These are phyloP conservation scores for Tigriopus japonicus DNA, from an alignment of 1,140 invertebrate species.

Conservation along the genomic window DNA sequence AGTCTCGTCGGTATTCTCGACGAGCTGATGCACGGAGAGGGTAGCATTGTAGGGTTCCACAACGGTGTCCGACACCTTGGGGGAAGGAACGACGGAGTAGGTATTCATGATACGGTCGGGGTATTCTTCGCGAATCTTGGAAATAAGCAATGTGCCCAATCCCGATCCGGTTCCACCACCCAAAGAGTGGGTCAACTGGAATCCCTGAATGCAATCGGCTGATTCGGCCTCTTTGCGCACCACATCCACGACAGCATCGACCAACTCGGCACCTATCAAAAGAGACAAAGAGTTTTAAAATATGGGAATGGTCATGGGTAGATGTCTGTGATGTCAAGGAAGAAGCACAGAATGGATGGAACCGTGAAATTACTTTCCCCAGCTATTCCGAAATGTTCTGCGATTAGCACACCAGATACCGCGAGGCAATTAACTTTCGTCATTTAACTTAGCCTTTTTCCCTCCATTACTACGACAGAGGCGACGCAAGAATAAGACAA, in stretches of 20 bases:
- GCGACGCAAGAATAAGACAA: too few species aligned
- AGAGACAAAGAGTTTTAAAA: constrained; percentile 1
- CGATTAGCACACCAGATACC: too few species aligned
- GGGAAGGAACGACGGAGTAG: constrained; percentile 29
- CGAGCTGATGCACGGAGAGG: constrained; percentile 63
- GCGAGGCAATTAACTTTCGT: too few species aligned
- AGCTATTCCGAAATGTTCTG: too few species aligned
- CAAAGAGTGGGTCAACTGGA: constrained; percentile 33
- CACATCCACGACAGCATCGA: constrained; percentile 30
- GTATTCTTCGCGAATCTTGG: constrained; percentile 41
- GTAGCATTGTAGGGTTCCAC: constrained; percentile 80
- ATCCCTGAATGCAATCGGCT: constrained; percentile 25
- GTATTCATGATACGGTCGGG: constrained; percentile 32
- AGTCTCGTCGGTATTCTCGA: constrained; percentile 73
- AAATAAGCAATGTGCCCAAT: constrained; percentile 32
- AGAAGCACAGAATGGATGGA: too few species aligned
- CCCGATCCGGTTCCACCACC: constrained; percentile 35
- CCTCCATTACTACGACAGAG: too few species aligned
- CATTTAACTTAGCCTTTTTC: too few species aligned
- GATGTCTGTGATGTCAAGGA: too few species aligned
- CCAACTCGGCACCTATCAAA: constrained; percentile 24
- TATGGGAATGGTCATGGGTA: too few species aligned
- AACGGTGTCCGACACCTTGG: constrained; percentile 54
- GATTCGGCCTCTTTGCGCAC: constrained; percentile 31
- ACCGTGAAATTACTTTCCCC: too few species aligned